Conservation (phyloP, 2,113 vertebrate genomes). For the Podilymbus podiceps region DNA sequence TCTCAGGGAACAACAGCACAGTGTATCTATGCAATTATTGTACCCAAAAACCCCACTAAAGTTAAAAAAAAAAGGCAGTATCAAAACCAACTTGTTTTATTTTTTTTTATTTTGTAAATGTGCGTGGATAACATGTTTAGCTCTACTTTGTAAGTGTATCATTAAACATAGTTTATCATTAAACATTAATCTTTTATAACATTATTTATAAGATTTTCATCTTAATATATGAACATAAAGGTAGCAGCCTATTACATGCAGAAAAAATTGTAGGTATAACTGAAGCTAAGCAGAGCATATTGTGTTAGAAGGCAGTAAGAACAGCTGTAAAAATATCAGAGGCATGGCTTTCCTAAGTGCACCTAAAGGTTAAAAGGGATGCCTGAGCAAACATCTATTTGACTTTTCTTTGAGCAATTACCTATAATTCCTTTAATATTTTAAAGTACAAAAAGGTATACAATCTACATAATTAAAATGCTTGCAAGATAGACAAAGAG, state of each 20-base stretch:
- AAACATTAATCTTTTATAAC: neutral
- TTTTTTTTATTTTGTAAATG: no score
- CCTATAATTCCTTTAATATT: neutral
- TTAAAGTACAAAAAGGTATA: neutral
- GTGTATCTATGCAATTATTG: neutral
- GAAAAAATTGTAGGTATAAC: neutral
- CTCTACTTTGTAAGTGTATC: neutral
- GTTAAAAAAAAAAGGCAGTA: neutral
- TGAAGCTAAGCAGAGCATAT: neutral
- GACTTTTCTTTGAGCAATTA: neutral
- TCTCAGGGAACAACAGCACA: neutral
- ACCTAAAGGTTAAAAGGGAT: neutral
- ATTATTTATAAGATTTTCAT: neutral
- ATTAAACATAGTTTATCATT: neutral
- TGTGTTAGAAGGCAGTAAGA: neutral
- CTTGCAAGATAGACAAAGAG: neutral
- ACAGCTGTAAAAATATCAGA: neutral
- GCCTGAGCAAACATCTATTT: neutral
- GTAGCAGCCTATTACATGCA: neutral
- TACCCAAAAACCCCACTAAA: neutral
- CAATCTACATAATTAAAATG: neutral
- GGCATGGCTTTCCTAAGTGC: neutral
- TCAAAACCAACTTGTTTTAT: neutral
- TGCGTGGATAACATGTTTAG: rapidly evolving
- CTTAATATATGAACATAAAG: neutral